phyloP scores from a whole-genome alignment of 2,888 invertebrate species.

The Caenorhabditis angaria region DNA sequence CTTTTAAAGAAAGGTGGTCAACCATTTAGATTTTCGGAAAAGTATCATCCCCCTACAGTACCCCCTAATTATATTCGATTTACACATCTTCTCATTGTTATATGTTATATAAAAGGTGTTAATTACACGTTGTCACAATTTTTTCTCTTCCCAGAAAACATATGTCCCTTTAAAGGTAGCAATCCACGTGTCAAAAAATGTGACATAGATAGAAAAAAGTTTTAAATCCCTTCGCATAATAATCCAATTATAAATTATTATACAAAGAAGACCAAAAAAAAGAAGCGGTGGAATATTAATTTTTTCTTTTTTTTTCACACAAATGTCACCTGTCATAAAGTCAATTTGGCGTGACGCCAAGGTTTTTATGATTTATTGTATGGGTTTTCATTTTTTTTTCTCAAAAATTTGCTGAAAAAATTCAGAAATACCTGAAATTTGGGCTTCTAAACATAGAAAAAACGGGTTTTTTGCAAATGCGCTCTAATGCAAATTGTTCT shows the following conservation, averaged over 20 bases:
- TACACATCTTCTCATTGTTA: not conserved
- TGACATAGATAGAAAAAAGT: not conserved
- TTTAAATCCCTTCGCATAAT: not conserved
- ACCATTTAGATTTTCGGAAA: not conserved
- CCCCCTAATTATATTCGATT: not conserved
- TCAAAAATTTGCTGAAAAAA: not conserved
- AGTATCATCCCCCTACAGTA: not conserved
- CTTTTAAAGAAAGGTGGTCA: no score
- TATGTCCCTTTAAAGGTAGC: not conserved
- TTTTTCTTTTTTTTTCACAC: conserved; percentile 27
- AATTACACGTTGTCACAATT: not conserved
- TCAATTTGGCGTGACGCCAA: conserved; percentile 37
- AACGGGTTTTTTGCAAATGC: no score
- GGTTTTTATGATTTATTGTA: not conserved
- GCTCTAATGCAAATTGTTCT: no score
- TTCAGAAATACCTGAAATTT: no score
- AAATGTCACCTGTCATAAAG: conserved; percentile 37
- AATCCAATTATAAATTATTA: conserved; percentile 4
- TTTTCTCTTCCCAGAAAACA: no score
- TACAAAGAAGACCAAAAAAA: no score
- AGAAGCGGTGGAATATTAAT: not conserved
- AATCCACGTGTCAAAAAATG: not conserved
- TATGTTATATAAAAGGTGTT: not conserved
- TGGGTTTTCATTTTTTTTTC: no score
- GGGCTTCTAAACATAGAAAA: no score